These are phyloP conservation scores for Venturia canescens DNA, from an alignment of 1,140 invertebrate genomes.

Conservation along the genomic window DNA sequence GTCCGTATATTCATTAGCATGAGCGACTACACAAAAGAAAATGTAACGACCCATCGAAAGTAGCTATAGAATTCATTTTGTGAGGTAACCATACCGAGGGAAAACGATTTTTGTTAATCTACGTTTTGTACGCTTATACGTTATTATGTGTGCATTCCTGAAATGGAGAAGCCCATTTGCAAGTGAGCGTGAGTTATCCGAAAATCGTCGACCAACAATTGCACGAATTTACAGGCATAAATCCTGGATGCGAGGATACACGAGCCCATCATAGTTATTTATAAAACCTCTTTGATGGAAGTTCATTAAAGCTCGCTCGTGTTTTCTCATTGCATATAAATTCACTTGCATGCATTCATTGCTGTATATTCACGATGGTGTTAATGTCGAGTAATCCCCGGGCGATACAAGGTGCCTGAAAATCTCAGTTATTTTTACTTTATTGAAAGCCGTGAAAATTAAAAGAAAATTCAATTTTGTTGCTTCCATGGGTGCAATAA, in stretches of 20 bases:
- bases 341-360: background rate
- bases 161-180: background rate
- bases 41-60: background rate
- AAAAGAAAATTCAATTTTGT: conserved; percentile 16
- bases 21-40: no score
- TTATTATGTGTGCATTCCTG: background rate
- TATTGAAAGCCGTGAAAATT: background rate
- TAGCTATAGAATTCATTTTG: no score
- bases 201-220: conserved; percentile 13
- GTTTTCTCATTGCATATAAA: conserved; percentile 10
- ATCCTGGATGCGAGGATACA: background rate
- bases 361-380: background rate
- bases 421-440: background rate
- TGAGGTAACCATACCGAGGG: no score
- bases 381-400: background rate
- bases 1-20: no score
- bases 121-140: background rate
- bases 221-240: background rate
- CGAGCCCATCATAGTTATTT: conserved; percentile 4
- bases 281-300: background rate
- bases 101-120: no score
- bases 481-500: background rate
- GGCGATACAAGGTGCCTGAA: background rate
- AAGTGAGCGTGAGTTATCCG: background rate
- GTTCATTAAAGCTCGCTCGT: conserved; percentile 28